Base-by-base conservation (phyloP, 2,113 vertebrate genomes). In the Gavialis gangeticus region DNA sequence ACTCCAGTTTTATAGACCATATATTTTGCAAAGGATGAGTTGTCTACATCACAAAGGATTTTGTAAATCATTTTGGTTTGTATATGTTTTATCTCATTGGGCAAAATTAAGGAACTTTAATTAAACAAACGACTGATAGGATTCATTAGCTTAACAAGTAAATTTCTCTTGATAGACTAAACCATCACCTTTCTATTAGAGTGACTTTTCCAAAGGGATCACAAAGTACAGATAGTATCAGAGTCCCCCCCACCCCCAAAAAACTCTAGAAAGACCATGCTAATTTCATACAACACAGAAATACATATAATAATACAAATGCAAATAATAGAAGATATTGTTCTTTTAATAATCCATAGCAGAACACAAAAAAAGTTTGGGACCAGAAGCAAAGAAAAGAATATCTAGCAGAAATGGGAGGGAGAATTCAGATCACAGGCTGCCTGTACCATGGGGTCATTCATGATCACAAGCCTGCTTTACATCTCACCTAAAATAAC, bases 41-140 rank as follows among this genome's bases (percentile, higher is more conserved):
- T 25, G 24, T 5, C 12, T 86, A 77, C 69, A 84, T 66, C 37
- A 34, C 34, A 84, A 79, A 82, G 57, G 67, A 13, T 14, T 77
- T 58, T 59, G 46, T 28, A 2, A 64, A 59, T 79, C 24, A 58
- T 16, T 67, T 6, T 21, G 28, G 64, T 67, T 87, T 1, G 0
- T 13, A 64, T 15, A 60, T 3, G 27, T 37, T 73, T 71, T 58
- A 10, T 28, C 66, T 85, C 60, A 46, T 81, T 46, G 55, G 55
- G 28, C n/a, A 86, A 93, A 94, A 89, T 64, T 37, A 85, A 82
- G 76, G 18, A 69, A 14, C 64, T 30, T 76, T 54, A 63, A 17
- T 85, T 91, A 73, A 28, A 15, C 21, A 90, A 71, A 67, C 75
- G 16, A 12, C 25, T 28, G 19, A 58, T 15, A 28, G 5, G 56